phyloP scores from a whole-genome alignment of 2,113 vertebrate genomes.

The Microcebus murinus region DNA sequence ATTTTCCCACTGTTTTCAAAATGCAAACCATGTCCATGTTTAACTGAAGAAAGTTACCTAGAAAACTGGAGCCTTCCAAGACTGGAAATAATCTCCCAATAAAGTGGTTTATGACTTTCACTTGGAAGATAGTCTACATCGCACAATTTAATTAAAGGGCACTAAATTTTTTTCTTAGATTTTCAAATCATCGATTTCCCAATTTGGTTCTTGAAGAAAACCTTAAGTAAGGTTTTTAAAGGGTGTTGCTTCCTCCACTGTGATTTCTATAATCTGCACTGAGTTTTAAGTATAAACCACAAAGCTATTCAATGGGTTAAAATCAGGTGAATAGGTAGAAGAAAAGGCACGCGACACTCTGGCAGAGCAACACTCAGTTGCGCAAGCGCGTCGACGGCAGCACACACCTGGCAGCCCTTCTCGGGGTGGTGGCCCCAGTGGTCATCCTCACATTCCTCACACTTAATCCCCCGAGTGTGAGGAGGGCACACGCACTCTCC shows the following conservation, averaged over 20 bases:
- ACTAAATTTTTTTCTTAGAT: not conserved
- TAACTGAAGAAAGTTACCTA: not conserved
- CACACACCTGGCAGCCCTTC: conserved; percentile 92
- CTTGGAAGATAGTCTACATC: not conserved
- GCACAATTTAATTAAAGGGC: not conserved
- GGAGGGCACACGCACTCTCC: conserved; percentile 93
- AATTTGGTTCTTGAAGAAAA: not conserved
- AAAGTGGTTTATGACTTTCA: not conserved
- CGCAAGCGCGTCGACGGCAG: accelerated
- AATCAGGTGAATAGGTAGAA: accelerated
- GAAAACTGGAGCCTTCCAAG: not conserved
- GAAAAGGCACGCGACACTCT: not conserved
- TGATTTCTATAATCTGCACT: too few species aligned
- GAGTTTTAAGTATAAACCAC: not conserved
- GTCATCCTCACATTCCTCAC: conserved; percentile 88
- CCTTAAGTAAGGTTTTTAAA: not conserved
- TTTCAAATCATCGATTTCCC: not conserved
- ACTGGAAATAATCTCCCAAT: not conserved
- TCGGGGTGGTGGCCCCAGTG: conserved; percentile 90
- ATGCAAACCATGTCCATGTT: not conserved
- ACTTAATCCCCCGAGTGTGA: conserved; percentile 89
- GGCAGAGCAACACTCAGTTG: accelerated
- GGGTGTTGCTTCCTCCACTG: not conserved
- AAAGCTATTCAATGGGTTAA: not conserved
- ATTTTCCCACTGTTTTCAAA: not conserved